A percentile compares a stretch with the other conserved stretches of the same genome.
Conservation (phyloP, 1,140 invertebrate species). For the Frieseomelitta varia region DNA sequence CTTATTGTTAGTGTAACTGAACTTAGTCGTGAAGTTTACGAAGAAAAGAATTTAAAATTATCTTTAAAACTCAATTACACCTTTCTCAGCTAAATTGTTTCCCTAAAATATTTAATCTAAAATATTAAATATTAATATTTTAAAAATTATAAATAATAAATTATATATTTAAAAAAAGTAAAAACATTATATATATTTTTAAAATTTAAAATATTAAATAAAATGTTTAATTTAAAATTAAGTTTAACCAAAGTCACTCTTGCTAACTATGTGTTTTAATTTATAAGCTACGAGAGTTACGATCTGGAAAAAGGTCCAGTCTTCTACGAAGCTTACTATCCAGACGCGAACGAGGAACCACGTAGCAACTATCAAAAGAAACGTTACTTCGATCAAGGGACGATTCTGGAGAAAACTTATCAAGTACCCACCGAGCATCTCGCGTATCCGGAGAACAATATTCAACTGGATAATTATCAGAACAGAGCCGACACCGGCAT, state of each 20-base stretch:
- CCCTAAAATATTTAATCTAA: neutral
- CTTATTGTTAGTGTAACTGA: too few relatives aligned
- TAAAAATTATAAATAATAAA: too few relatives aligned
- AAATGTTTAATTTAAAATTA: neutral
- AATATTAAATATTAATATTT: too few relatives aligned
- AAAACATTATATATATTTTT: too few relatives aligned
- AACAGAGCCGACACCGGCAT: neutral
- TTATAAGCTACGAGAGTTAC: slow-evolving; percentile 60
- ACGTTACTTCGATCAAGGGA: slow-evolving; percentile 47
- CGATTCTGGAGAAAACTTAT: slow-evolving; percentile 62
- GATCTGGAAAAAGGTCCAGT: slow-evolving; percentile 68
- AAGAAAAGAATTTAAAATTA: too few relatives aligned
- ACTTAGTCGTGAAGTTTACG: too few relatives aligned
- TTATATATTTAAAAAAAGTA: too few relatives aligned
- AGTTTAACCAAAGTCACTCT: neutral
- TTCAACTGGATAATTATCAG: neutral
- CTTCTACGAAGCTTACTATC: slow-evolving; percentile 74
- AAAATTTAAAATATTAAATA: too few relatives aligned
- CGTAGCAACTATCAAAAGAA: slow-evolving; percentile 46
- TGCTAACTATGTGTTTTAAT: neutral
- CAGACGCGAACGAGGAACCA: slow-evolving; percentile 48
- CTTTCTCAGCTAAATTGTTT: neutral
- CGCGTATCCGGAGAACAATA: neutral
- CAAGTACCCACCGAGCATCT: slow-evolving; percentile 54
- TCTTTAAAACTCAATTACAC: neutral